Base-by-base conservation (phyloP, 2,797 vertebrate species). In the Distichodus sexfasciatus region DNA sequence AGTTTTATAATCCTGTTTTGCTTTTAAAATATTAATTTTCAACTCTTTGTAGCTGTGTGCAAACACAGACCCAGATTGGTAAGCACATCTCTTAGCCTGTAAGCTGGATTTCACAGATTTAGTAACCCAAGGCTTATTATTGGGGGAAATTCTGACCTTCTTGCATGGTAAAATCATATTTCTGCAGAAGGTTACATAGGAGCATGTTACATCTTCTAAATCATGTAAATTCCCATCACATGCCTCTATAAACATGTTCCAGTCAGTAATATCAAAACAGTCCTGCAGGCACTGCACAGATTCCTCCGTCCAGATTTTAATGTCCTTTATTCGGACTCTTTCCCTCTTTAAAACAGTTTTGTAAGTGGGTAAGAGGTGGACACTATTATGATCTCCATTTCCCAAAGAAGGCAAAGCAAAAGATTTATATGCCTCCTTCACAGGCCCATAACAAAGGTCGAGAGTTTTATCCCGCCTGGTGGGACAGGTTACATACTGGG, bases 1-100 rank as follows among this genome's bases (percentile, higher is more conserved):
- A 58, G 23, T 40, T 44, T 61, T 72, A 35, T 66, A 57, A 11
- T 38, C 36, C 36, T 53, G 36, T 73, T 73, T 67, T 60, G 55
- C 63, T 60, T 65, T 57, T 28, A 50, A 63, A 40, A 51, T 58
- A 8, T 59, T 9, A 50, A 28, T 53, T 40, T 62, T 54, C 44
- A 60, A 11, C 31, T 69, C 55, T 33, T 35, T 62, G 28, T 43
- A n/a, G n/a, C n/a, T n/a, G n/a, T n/a, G n/a, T n/a, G n/a, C n/a
- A n/a, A n/a, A n/a, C n/a, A n/a, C n/a, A n/a, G n/a, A n/a, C n/a
- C n/a, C n/a, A n/a, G n/a, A n/a, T n/a, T n/a, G n/a, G 12, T 19
- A 57, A 36, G 12, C 3, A 6, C 28, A 12, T 9, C 48, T 10
- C 12, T 54, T 62, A 43, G 57, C 24, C 40, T 38, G 38, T 53